Evolutionary conservation across 2,888 invertebrate species (phyloP).

Genomic region (Lumbricus terrestris): DNA sequence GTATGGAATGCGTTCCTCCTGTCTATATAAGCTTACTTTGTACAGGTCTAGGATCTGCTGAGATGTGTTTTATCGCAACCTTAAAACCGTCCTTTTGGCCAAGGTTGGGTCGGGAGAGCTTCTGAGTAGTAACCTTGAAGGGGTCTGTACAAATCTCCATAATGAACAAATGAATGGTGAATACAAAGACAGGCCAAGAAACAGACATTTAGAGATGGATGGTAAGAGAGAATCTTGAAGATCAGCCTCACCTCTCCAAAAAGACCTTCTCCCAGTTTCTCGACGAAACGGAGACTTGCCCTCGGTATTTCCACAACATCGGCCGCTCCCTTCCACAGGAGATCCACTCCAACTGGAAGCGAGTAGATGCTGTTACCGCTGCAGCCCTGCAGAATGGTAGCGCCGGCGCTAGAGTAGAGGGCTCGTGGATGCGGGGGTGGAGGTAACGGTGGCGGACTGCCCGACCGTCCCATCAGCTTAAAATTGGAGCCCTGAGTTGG

Average conservation of each 20-base stretch:
- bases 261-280: constrained; percentile 82
- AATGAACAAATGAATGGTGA: no score
- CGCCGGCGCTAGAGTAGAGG: constrained; percentile 11
- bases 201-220: neutral
- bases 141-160: no score
- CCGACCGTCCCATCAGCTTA: neutral
- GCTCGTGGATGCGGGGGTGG: constrained; percentile 12
- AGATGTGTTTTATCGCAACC: no score
- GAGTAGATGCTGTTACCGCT: constrained; percentile 62
- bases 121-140: no score
- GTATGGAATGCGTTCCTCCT: no score
- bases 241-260: constrained; percentile 73
- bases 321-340: constrained; percentile 52
- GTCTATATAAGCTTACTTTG: no score
- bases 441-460: constrained; percentile 9
- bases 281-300: constrained; percentile 79
- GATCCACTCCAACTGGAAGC: constrained; percentile 66
- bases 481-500: neutral
- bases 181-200: neutral
- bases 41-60: no score
- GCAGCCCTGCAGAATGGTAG: constrained; percentile 46
- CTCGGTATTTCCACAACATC: constrained; percentile 75
- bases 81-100: no score
- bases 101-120: no score
- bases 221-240: neutral